Conservation (phyloP, 2,888 invertebrate species). For the Caenorhabditis sp. region DNA sequence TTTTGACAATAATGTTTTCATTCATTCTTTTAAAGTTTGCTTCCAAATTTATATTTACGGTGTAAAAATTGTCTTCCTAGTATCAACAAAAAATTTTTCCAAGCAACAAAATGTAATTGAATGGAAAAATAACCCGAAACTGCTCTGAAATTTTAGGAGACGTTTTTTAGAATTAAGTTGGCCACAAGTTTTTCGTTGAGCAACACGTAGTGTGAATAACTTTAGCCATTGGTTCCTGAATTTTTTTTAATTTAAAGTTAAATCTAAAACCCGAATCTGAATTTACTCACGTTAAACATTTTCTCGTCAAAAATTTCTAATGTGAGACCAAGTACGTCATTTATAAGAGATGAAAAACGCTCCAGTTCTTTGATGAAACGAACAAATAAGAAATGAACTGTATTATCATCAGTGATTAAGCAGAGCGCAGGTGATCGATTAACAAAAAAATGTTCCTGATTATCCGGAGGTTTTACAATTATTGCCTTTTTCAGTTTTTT, state of each 20-base stretch:
- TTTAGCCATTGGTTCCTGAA: constrained; percentile 24
- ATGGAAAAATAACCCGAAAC: background rate
- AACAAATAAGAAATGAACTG: constrained; percentile 48
- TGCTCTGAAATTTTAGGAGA: too few species aligned
- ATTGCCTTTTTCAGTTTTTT: constrained; percentile 1
- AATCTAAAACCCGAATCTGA: too few species aligned
- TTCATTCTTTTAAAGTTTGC: too few species aligned
- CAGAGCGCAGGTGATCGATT: constrained; percentile 28
- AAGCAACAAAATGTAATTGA: too few species aligned
- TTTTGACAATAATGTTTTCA: too few species aligned
- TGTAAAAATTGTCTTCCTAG: too few species aligned
- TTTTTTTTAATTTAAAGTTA: too few species aligned
- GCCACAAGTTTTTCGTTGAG: constrained; percentile 24
- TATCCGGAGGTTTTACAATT: constrained; percentile 19
- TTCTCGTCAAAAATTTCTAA: background rate
- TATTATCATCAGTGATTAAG: constrained; percentile 5
- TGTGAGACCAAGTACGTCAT: background rate
- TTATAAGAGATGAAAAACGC: constrained; percentile 10
- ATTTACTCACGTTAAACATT: constrained; percentile 11
- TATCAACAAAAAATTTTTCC: too few species aligned
- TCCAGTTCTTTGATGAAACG: constrained; percentile 37
- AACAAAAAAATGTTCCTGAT: constrained; percentile 11
- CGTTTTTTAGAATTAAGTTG: too few species aligned
- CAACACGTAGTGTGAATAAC: constrained; percentile 40
- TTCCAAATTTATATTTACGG: too few species aligned